A percentile compares a stretch with the other conserved stretches of the same genome.
Conservation (phyloP, 2,888 invertebrate species). For the Flexamia atlantica region DNA sequence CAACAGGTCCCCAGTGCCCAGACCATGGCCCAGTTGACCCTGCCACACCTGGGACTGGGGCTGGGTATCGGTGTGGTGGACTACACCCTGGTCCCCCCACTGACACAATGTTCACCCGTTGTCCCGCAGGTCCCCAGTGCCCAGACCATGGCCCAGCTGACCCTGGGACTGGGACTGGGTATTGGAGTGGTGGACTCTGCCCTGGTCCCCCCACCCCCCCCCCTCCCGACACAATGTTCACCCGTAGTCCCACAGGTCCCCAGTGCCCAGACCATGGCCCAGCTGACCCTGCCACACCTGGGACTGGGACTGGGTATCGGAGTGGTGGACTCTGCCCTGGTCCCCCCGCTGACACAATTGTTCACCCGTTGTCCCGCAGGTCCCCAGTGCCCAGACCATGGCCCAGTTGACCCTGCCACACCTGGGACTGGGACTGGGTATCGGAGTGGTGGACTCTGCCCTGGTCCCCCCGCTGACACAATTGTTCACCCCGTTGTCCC, state of each 20-base stretch:
- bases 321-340: constrained; percentile 87
- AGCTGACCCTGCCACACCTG: constrained; percentile 88
- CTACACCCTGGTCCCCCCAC: constrained; percentile 87
- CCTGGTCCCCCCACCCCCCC: constrained; percentile 87
- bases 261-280: constrained; percentile 79
- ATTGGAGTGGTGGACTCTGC: constrained; percentile 90
- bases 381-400: constrained; percentile 81
- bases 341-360: constrained; percentile 88
- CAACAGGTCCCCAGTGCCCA: constrained; percentile 83
- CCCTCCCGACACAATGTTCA: constrained; percentile 87
- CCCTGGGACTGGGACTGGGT: constrained; percentile 87
- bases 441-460: constrained; percentile 89
- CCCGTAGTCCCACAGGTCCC: too few relatives aligned
- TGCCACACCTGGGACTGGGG: constrained; percentile 89
- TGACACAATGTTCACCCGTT: too few relatives aligned
- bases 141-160: constrained; percentile 79
- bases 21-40: constrained; percentile 80
- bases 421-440: constrained; percentile 87
- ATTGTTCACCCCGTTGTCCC: too few relatives aligned
- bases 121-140: constrained; percentile 84
- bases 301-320: constrained; percentile 90
- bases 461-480: constrained; percentile 89
- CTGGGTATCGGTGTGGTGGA: constrained; percentile 90
- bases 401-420: constrained; percentile 85
- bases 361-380: too few relatives aligned